Evolutionary conservation across 1,140 invertebrate genomes (phyloP), one percentile per base, ranked within the genome.

Genomic region (Tetramorium alpestre): DNA sequence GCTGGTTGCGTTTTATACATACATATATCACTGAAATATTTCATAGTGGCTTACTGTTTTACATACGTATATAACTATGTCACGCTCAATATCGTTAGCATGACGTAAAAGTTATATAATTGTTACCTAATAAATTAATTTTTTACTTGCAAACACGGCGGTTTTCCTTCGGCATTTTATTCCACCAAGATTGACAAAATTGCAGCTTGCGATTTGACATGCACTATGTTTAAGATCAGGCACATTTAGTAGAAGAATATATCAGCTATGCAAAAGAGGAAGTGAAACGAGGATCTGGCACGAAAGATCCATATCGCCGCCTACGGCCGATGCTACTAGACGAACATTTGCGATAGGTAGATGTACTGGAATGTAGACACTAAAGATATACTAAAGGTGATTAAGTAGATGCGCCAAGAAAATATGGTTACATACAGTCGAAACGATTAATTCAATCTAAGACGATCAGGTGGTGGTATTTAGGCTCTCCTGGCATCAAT

Each of bases 241-340:
- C 2, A 47, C 22, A 72, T 82, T 82, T 58, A 47, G 33, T 25
- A 49, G 18, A 47, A 25, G 65, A 69, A 82, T 73, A 44, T 58
- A 73, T 73, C 13, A 73, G 38, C 18, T 16, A 73, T 25, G 67
- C 28, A 82, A 73, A 82, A 73, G 80, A 72, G 25, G 67, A 82
- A 82, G 78, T 82, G 67, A 73, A 82, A 73, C 41, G 67, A 73
- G 80, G 51, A 73, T 82, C 67, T 25, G 25, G 80, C 80, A 82
- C 65, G 65, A 18, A 58, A 82, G 80, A 82, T 82, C 49, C 51
- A 54, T 82, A 82, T 82, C 80, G 47, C 18, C 18, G 80, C 80
- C 80, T 73, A 58, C 80, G 80, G 80, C 67, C 80, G 51, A 72
- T 73, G 80, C 80, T 82, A 82, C 80, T 58, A 82, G 80, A 82